Evolutionary conservation across 2,113 vertebrate species (phyloP).

Genomic region (Phrynocephalus versicolor): DNA sequence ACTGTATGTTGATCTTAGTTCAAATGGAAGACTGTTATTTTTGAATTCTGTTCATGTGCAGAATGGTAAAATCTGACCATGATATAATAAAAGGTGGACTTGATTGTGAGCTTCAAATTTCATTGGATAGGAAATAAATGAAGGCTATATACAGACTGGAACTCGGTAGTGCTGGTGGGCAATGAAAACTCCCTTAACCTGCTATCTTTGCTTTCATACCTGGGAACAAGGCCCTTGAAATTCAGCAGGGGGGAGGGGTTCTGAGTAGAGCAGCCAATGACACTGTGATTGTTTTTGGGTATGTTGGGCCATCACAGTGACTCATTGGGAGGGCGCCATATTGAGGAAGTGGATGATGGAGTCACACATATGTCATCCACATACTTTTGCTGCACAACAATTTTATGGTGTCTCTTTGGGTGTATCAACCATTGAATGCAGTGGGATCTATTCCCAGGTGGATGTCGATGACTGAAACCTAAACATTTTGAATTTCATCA

Average conservation of each 20-base stretch:
- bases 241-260: neutral
- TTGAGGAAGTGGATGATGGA: too few relatives aligned
- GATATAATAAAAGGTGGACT: neutral
- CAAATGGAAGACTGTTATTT: neutral
- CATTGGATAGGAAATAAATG: neutral
- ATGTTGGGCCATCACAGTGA: too few relatives aligned
- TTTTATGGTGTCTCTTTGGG: neutral
- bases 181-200: too few relatives aligned
- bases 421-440: neutral
- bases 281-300: neutral
- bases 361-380: too few relatives aligned
- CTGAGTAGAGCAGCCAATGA: neutral
- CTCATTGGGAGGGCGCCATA: too few relatives aligned
- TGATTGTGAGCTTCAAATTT: neutral
- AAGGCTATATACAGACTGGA: neutral
- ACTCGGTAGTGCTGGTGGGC: neutral
- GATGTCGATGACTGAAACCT: neutral
- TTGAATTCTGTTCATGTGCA: neutral
- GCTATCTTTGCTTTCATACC: too few relatives aligned
- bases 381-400: too few relatives aligned
- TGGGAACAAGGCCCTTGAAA: too few relatives aligned
- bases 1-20: slow-evolving; percentile 12
- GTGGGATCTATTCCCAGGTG: neutral
- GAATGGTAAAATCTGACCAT: neutral
- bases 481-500: neutral